Percentiles rank a stretch among this genome's conserved stretches.
Evolutionary conservation across 1,140 invertebrate genomes (phyloP).

Genomic region (Euura lappo): DNA sequence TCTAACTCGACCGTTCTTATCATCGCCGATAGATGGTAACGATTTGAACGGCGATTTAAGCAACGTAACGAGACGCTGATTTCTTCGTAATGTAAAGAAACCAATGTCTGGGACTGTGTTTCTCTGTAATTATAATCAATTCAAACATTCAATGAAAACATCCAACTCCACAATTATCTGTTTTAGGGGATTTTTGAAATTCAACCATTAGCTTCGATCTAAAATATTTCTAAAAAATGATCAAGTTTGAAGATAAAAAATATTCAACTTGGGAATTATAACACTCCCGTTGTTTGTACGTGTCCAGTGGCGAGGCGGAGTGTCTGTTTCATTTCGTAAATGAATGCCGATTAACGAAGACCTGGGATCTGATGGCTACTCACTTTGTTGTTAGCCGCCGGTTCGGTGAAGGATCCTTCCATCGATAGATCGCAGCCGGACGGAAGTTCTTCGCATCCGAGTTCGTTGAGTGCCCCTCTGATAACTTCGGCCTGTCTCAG

Average conservation of each 20-base stretch:
- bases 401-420: constrained; percentile 61
- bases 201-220: too few relatives aligned
- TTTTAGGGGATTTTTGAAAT: too few relatives aligned
- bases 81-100: constrained; percentile 55
- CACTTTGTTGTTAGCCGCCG: constrained; percentile 49
- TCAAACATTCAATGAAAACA: neutral
- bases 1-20: constrained; percentile 51
- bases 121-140: constrained; percentile 47
- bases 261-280: too few relatives aligned
- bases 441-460: constrained; percentile 85
- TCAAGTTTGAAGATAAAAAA: too few relatives aligned
- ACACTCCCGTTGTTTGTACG: too few relatives aligned
- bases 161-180: too few relatives aligned
- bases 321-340: too few relatives aligned
- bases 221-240: too few relatives aligned
- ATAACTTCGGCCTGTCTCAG: constrained; percentile 82
- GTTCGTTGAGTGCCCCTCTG: constrained; percentile 78
- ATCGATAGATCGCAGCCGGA: constrained; percentile 79
- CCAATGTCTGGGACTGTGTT: constrained; percentile 50
- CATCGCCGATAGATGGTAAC: constrained; percentile 50
- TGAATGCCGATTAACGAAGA: too few relatives aligned
- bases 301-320: too few relatives aligned
- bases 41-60: constrained; percentile 57
- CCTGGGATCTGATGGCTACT: neutral
- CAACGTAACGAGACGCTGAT: constrained; percentile 52